phyloP scores from a whole-genome alignment of 2,888 invertebrate species.

The Plagiodera versicolora region DNA sequence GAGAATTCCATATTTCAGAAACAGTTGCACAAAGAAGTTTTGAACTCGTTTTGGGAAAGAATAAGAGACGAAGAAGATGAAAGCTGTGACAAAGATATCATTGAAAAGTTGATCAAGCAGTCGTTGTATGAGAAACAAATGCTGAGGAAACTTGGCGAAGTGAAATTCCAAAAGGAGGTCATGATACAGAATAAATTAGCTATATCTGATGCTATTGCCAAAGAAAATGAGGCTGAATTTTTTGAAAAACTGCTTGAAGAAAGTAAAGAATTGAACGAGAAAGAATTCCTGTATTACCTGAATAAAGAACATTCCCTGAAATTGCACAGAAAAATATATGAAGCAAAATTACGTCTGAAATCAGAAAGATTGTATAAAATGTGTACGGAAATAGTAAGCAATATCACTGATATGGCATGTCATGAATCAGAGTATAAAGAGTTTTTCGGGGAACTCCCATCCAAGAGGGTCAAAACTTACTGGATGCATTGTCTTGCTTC shows the following conservation, averaged over 20 bases:
- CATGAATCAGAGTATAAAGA: constrained; percentile 58
- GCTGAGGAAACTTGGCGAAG: constrained; percentile 64
- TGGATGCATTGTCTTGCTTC: constrained; percentile 62
- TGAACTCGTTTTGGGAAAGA: constrained; percentile 59
- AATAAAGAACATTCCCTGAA: constrained; percentile 59
- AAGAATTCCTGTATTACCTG: constrained; percentile 44
- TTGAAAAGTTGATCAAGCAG: constrained; percentile 62
- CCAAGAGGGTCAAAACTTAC: constrained; percentile 56
- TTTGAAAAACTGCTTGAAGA: constrained; percentile 39
- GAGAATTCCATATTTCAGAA: constrained; percentile 29
- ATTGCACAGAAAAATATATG: constrained; percentile 58
- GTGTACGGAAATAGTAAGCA: constrained; percentile 59
- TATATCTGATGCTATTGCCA: constrained; percentile 58
- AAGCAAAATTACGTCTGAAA: constrained; percentile 59
- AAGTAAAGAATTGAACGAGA: constrained; percentile 36
- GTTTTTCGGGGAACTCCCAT: constrained; percentile 52
- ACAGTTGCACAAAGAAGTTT: constrained; percentile 57
- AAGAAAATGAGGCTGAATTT: constrained; percentile 58
- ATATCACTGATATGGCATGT: constrained; percentile 60
- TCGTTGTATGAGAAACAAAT: constrained; percentile 69
- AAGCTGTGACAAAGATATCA: constrained; percentile 58
- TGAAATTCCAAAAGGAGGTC: constrained; percentile 61
- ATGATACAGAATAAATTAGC: constrained; percentile 59
- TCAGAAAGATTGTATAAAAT: constrained; percentile 56
- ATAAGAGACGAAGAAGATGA: constrained; percentile 59